Evolutionary conservation across 2,113 vertebrate genomes (phyloP), one percentile per base, ranked within the genome.

Genomic region (Gnathonemus longibarbis): DNA sequence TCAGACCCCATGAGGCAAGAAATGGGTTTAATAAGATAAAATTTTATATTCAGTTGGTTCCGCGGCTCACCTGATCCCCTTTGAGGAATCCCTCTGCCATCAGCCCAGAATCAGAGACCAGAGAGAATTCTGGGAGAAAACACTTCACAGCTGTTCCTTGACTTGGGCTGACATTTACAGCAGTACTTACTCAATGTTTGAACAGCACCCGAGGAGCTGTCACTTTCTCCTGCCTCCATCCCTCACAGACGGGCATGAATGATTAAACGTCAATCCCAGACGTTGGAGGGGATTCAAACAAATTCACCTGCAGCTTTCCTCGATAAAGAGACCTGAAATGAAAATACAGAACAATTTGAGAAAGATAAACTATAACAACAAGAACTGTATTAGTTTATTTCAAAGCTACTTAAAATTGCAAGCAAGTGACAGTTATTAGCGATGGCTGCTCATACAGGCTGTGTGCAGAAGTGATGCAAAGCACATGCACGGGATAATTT

Each of bases 11-110:
- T 0, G n/a, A 50, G 35, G 88, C 39, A 50, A 15, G n/a, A 89
- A 56, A 89, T 84, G 9, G 83, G 50, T 89, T 56, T 53, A 84
- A 84, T 83, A 89, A 89, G 88, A 52, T 21, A 77, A 53, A 77
- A 89, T 84, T 89, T 89, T n/a, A 84, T 83, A 89, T 89, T 35
- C 89, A 84, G 49, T 45, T 83, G 77, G 74, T n/a, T 88, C 87
- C 15, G 21, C 7, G 5, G 87, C 87, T 88, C 87, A 42, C 56
- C 50, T n/a, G 48, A 49, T 53, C 27, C 48, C 46, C 49, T 45
- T 15, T 56, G 46, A 52, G 70, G 70, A 35, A 17, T 24, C 49
- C 27, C 31, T 45, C 48, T 13, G 77, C 70, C 74, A 84, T 84
- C 74, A 35, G 48, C 50, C 31, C 70, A 80, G 77, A 48, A 89